Percentiles rank a stretch among this genome's conserved stretches.
phyloP scores from a whole-genome alignment of 2,113 vertebrate species.

The Bostrychus sinensis region DNA sequence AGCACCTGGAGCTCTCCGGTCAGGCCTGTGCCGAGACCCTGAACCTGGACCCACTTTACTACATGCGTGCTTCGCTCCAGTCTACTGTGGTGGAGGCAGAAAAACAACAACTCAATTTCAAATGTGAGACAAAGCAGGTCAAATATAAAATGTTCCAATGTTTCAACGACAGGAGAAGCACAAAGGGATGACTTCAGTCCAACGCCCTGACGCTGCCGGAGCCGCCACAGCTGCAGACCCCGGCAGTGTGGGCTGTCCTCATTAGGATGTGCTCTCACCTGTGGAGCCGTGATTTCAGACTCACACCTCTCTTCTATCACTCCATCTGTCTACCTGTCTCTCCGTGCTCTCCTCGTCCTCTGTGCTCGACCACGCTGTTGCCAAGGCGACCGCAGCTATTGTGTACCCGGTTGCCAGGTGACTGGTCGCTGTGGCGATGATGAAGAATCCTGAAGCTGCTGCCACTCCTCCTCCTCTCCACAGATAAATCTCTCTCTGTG shows the following conservation, averaged over 20 bases:
- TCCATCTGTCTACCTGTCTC: conserved; percentile 73
- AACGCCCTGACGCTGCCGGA: too few species aligned
- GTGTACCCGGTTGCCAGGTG: conserved; percentile 79
- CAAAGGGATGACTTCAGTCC: too few species aligned
- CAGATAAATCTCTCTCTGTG: conserved; percentile 74
- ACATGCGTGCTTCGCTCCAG: too few species aligned
- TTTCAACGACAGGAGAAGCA: too few species aligned
- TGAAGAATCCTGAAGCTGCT: conserved; percentile 75
- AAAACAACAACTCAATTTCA: too few species aligned
- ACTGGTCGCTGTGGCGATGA: conserved; percentile 78
- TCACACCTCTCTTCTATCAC: conserved; percentile 62
- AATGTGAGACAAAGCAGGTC: too few species aligned
- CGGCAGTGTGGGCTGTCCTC: conserved; percentile 15
- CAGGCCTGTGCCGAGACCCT: too few species aligned
- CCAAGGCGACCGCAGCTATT: conserved; percentile 75
- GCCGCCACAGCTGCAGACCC: too few species aligned
- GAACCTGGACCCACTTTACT: too few species aligned
- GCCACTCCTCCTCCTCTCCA: conserved; percentile 40
- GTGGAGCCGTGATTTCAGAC: conserved; percentile 54
- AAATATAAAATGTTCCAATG: too few species aligned
- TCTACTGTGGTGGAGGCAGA: too few species aligned
- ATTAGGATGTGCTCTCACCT: conserved; percentile 28
- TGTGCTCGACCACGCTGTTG: conserved; percentile 67
- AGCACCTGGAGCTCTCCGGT: too few species aligned
- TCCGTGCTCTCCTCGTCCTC: conserved; percentile 44